Evolutionary conservation across 1,140 invertebrate genomes (phyloP).

Genomic region (Oryctes rhinoceros): DNA sequence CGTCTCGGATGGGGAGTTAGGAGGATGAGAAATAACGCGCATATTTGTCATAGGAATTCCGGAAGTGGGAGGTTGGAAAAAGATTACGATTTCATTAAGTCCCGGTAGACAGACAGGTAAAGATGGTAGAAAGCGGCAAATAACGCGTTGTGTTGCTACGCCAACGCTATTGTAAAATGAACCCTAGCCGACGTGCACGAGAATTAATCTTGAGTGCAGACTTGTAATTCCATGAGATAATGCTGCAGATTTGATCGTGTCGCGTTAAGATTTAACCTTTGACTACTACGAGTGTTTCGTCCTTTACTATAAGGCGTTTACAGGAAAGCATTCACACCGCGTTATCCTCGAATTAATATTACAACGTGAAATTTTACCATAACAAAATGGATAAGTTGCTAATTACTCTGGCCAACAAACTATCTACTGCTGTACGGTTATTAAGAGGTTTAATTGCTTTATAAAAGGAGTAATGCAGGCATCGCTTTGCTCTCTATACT

Average conservation of each 20-base stretch:
- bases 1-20: neutral
- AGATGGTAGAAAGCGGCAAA: neutral
- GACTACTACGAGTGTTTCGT: neutral
- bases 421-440: too few species aligned
- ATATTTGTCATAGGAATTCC: conserved; percentile 41
- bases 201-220: conserved; percentile 42
- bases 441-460: too few species aligned
- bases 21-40: neutral
- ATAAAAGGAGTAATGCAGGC: too few species aligned
- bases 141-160: conserved; percentile 32
- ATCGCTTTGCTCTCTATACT: too few species aligned
- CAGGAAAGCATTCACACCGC: neutral
- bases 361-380: neutral
- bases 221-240: conserved; percentile 42
- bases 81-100: conserved; percentile 42
- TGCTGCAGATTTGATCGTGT: conserved; percentile 39
- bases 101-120: neutral
- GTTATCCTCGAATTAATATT: conserved; percentile 1
- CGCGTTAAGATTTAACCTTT: conserved; percentile 35
- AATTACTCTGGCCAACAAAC: too few species aligned
- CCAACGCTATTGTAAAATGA: conserved; percentile 38
- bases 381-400: neutral
- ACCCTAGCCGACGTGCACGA: neutral
- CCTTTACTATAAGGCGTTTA: conserved; percentile 6
- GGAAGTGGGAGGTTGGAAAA: conserved; percentile 12